These are phyloP conservation scores for Orthosia cruda DNA, from an alignment of 2,888 invertebrate species.

Conservation along the genomic window DNA sequence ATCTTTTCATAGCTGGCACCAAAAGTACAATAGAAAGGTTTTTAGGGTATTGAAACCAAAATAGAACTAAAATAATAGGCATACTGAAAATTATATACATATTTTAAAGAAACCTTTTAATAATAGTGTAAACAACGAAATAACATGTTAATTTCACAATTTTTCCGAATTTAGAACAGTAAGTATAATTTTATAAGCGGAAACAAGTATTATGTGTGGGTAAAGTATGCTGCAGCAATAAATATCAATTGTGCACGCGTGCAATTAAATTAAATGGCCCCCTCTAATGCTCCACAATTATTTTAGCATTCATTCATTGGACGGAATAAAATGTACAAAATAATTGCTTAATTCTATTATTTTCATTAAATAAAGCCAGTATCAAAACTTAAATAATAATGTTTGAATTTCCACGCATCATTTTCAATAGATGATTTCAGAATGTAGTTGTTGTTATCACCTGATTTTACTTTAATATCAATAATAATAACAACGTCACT, in stretches of 20 bases:
- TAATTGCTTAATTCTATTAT: constrained; percentile 35
- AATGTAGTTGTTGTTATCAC: constrained; percentile 82
- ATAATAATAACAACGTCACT: constrained; percentile 74
- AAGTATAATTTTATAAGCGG: constrained; percentile 32
- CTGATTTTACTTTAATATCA: constrained; percentile 77
- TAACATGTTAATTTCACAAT: neutral
- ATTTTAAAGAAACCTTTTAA: neutral
- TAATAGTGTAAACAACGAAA: neutral
- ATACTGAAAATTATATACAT: too few relatives aligned
- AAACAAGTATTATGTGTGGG: constrained; percentile 60
- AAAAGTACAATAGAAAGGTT: neutral
- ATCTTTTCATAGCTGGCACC: constrained; percentile 6
- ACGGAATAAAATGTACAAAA: constrained; percentile 50
- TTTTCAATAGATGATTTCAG: constrained; percentile 46
- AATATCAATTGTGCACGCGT: constrained; percentile 68
- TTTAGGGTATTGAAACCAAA: neutral
- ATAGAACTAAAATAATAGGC: neutral
- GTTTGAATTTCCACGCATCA: neutral
- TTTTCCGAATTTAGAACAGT: constrained; percentile 25
- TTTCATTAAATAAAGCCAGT: constrained; percentile 9
- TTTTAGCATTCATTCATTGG: constrained; percentile 65
- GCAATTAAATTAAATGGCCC: constrained; percentile 73
- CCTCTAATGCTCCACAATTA: constrained; percentile 73
- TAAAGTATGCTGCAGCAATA: constrained; percentile 69
- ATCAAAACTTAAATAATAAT: neutral